Evolutionary conservation across 2,797 vertebrate species (phyloP).

Genomic region (Sciurus carolinensis): DNA sequence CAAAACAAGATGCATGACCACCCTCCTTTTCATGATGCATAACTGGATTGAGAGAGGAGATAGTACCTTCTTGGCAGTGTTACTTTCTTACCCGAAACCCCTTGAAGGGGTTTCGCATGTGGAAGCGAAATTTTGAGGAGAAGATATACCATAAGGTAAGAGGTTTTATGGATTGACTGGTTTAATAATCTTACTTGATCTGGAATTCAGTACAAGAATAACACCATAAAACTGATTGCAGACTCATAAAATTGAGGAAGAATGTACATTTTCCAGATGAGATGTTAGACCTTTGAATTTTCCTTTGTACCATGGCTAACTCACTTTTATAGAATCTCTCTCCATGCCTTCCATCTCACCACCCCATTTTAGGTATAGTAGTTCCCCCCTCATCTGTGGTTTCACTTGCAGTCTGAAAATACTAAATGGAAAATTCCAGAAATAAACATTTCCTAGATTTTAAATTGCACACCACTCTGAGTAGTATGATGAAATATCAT

Average conservation of each 20-base stretch:
- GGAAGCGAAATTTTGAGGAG: conserved; percentile 36
- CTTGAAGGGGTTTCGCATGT: not conserved
- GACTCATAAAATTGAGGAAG: not conserved
- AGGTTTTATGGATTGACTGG: not conserved
- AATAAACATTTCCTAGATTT: not conserved
- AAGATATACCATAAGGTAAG: not conserved
- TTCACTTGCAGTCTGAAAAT: not conserved
- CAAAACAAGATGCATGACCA: not conserved
- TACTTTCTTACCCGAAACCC: not conserved
- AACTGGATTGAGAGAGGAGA: not conserved
- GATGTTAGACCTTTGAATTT: not conserved
- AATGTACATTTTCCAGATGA: conserved; percentile 1
- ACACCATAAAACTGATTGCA: not conserved
- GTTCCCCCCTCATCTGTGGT: not conserved
- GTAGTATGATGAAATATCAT: not conserved
- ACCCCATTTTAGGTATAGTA: not conserved
- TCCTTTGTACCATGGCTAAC: not conserved
- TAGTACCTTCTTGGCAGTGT: not conserved
- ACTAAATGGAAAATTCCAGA: not conserved
- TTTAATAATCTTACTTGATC: conserved; percentile 21
- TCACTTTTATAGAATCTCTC: not conserved
- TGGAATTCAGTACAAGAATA: conserved; percentile 35
- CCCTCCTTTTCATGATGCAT: not conserved
- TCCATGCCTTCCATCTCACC: not conserved
- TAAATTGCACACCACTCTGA: not conserved